These are phyloP conservation scores for Carcinoscorpius rotundicauda DNA, from an alignment of 1,140 invertebrate species.

Conservation along the genomic window DNA sequence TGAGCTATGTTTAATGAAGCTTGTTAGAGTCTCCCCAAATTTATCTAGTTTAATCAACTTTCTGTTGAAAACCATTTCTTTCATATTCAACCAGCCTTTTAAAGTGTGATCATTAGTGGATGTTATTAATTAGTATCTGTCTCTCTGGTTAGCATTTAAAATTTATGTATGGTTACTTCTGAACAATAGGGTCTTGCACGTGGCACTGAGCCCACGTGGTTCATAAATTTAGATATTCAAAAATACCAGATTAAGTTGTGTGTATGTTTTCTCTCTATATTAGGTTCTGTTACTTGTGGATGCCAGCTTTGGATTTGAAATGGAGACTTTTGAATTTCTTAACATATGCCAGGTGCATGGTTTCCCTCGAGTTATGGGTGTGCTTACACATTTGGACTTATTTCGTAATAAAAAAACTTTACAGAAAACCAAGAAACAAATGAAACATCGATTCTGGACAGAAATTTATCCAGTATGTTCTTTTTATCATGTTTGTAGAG, in stretches of 20 bases:
- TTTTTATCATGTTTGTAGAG: no score
- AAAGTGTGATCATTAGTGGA: no score
- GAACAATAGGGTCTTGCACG: not conserved
- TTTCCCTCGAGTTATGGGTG: slow-evolving; percentile 95
- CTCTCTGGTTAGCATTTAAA: no score
- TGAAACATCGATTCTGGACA: slow-evolving; percentile 98
- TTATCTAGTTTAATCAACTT: no score
- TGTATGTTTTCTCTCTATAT: slow-evolving; percentile 6
- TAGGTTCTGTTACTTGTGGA: slow-evolving; percentile 71
- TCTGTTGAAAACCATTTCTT: no score
- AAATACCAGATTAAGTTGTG: slow-evolving; percentile 10
- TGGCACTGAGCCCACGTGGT: no score
- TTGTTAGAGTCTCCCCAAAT: no score
- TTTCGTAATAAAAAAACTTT: slow-evolving; percentile 80
- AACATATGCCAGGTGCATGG: slow-evolving; percentile 98
- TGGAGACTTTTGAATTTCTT: slow-evolving; percentile 99
- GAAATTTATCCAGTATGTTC: slow-evolving; percentile 70
- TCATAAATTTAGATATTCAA: not conserved
- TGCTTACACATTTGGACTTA: slow-evolving; percentile 91
- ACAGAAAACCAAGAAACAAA: slow-evolving; percentile 79
- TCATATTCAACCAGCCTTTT: no score
- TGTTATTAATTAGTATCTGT: no score
- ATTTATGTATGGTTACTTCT: slow-evolving; percentile 5
- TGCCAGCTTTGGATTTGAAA: slow-evolving; percentile 97
- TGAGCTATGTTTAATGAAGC: no score